Evolutionary conservation across 2,797 vertebrate genomes (phyloP), one percentile per base, ranked within the genome.

Genomic region (Morus bassanus): DNA sequence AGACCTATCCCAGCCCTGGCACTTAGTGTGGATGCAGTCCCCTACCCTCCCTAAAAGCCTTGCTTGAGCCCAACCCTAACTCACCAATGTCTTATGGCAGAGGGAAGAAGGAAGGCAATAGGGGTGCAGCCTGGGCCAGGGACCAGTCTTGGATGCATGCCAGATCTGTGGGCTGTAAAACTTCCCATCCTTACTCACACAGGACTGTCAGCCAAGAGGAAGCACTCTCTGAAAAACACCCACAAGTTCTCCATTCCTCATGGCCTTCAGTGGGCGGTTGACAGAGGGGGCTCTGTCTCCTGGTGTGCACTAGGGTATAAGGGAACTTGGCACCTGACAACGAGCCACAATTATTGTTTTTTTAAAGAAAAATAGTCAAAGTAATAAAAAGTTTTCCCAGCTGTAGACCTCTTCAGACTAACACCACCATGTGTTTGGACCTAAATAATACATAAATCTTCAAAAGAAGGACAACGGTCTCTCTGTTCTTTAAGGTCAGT

Each of bases 181-280:
- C 69, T 93, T 89, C 70, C 39, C 3, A 0, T 81, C 75, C 77
- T 83, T 91, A 78, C 64, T 88, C 19, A 39, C 67, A n/a, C 35
- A 46, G 56, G 60, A 53, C 56, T 46, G 30, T 18, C 69, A 80
- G 77, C 93, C 92, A 86, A 90, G 88, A 95, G 90, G 95, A 95
- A 95, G 54, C 21, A 3, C 37, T 80, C 74, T 81, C 54, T 56
- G 69, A 37, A 85, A 53, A 91, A 75, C 91, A 80, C 93, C 91
- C 82, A 53, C 88, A 54, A 46, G 54, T 72, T 90, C 88, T 91
- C 45, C 57, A 13, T 73, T 88, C 54, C 85, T 88, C 63, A 1
- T 30, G 76, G 89, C 73, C 82, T 24, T 65, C 94, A 21, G 94
- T 86, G 64, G 89, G 91, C 0, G 17, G 88, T 37, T 33, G 54